Evolutionary conservation across 1,140 invertebrate species (phyloP), one percentile per base, ranked within the genome.

Genomic region (Caenorhabditis briggsae): DNA sequence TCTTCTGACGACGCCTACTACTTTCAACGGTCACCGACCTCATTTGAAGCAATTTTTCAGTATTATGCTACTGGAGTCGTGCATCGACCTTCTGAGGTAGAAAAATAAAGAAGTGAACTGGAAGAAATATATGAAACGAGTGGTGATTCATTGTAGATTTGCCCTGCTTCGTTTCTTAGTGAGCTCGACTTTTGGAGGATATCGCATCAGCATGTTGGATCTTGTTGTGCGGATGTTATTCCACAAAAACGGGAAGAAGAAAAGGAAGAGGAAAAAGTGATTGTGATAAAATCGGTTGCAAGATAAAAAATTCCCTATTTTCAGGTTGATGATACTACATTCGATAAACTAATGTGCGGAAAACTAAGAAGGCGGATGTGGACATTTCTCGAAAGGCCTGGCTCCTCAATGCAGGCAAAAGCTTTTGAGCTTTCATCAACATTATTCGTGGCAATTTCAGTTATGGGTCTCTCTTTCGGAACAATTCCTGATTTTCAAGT

Each of bases 401-500:
- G 91, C 5, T 92, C 91, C n/a, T 92, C 91, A 33, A 88, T 90
- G 58, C 91, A 92, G 84, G 91, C 91, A 41, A 92, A 91, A 85
- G 88, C 89, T 12, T 92, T 92, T 83, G 91, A 92, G 87, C 84
- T 92, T 7, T 91, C 89, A 12, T 92, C 91, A n/a, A 92, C 91
- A 23, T 55, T 92, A 8, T 92, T 92, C 86, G 91, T 92, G 5
- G 88, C 89, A 20, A 91, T 92, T 78, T 92, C 91, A 50, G 91
- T 92, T 25, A 92, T 92, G 88, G 91, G 91, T 46, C 86, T 92
- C 14, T 91, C 90, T 50, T 91, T 92, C 86, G 91, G 91, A 41
- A 92, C 91, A 14, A 92, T 92, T 86, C 91, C 90, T 14, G 91
- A 92, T 82, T 92, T 92, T 78, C 91, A 91, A 82, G 91, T 91